phyloP scores from a whole-genome alignment of 2,797 vertebrate species.

The Sparidentex hasta region DNA sequence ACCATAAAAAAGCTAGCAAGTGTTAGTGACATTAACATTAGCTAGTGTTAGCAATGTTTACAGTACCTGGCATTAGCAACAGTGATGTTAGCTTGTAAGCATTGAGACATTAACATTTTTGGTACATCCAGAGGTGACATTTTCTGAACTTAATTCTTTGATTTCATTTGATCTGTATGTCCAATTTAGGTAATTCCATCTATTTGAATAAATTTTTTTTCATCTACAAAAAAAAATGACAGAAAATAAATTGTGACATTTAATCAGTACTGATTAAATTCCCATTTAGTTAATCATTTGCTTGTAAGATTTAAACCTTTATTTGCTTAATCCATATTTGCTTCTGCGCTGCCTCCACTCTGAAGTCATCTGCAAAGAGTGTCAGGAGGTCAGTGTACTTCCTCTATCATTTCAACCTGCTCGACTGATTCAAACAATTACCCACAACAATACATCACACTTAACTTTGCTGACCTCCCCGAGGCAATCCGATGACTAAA shows the following conservation, averaged over 20 bases:
- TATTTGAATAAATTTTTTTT: not conserved
- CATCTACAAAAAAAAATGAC: not conserved
- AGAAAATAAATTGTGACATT: not conserved
- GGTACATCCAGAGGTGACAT: no score
- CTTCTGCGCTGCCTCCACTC: not conserved
- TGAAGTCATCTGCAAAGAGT: constrained; percentile 1
- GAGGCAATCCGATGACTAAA: constrained; percentile 6
- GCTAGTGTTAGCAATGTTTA: no score
- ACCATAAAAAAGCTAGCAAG: no score
- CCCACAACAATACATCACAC: constrained; percentile 27
- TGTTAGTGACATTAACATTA: no score
- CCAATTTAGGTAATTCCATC: not conserved
- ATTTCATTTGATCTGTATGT: no score
- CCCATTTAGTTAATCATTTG: not conserved
- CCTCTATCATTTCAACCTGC: constrained; percentile 24
- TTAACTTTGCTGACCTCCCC: constrained; percentile 25
- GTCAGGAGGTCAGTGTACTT: constrained; percentile 11
- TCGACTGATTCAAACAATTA: constrained; percentile 37
- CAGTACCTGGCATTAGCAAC: no score
- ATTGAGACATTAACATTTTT: no score
- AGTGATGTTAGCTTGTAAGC: no score
- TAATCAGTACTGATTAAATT: not conserved
- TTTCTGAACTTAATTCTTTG: no score
- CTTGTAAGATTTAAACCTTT: not conserved
- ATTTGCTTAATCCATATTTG: not conserved